phyloP scores from a whole-genome alignment of 2,888 invertebrate species.

The Sclerodermus sp. region DNA sequence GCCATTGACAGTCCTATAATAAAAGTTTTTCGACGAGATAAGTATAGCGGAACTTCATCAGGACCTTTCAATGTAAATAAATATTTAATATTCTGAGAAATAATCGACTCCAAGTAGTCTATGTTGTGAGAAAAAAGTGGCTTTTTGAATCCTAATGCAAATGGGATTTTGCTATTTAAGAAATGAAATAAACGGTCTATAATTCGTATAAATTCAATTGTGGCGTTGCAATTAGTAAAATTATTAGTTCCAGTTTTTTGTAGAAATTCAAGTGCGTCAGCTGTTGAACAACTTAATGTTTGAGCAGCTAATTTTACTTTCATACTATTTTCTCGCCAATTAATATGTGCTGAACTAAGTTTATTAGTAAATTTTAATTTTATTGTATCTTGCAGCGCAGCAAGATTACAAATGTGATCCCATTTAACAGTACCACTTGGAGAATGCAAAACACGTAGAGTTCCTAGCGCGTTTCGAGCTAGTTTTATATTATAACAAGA shows the following conservation, averaged over 20 bases:
- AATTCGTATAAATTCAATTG: constrained; percentile 1
- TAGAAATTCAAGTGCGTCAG: constrained; percentile 1
- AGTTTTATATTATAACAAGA: no score
- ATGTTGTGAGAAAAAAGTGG: neutral
- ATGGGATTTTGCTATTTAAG: constrained; percentile 2
- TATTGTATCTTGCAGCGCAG: neutral
- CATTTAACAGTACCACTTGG: no score
- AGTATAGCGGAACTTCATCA: neutral
- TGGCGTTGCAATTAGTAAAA: constrained; percentile 4
- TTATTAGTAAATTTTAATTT: constrained; percentile 6
- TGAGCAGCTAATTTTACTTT: constrained; percentile 6
- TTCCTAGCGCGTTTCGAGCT: no score
- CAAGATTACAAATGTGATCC: no score
- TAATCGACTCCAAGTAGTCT: neutral
- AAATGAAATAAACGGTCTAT: constrained; percentile 4
- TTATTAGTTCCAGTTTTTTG: neutral
- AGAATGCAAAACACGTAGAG: no score
- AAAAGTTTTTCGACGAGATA: neutral
- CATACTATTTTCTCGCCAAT: constrained; percentile 2
- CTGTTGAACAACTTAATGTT: constrained; percentile 5
- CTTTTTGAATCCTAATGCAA: constrained; percentile 6
- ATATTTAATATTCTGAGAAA: neutral
- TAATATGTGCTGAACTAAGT: constrained; percentile 3
- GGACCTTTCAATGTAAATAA: neutral
- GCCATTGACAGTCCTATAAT: neutral